phyloP scores from a whole-genome alignment of 2,113 vertebrate genomes.

The Quiscalus mexicanus region DNA sequence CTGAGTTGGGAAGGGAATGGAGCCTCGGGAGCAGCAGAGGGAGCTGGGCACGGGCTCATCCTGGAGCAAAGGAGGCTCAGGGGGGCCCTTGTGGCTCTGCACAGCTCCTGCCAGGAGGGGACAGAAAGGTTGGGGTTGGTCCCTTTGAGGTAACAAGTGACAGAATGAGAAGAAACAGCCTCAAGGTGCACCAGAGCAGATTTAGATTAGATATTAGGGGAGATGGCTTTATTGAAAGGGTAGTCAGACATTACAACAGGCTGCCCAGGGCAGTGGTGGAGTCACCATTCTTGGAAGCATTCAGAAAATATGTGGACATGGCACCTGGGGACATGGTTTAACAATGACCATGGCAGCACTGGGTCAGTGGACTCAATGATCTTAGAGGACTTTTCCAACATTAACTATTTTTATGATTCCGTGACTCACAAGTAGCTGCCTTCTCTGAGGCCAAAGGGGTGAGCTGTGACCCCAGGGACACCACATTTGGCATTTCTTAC shows the following conservation, averaged over 20 bases:
- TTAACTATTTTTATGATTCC: background rate
- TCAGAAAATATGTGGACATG: background rate
- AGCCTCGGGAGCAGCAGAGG: rapidly evolving
- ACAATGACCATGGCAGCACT: background rate
- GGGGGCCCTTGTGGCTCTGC: rapidly evolving
- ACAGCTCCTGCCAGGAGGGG: background rate
- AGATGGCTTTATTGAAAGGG: background rate
- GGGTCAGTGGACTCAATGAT: background rate
- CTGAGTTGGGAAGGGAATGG: background rate
- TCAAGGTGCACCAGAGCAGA: background rate
- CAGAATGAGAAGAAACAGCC: background rate
- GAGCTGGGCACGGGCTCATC: background rate
- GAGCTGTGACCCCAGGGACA: background rate
- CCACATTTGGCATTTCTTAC: background rate
- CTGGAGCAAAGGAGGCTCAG: background rate
- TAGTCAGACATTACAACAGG: background rate
- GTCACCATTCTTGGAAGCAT: background rate
- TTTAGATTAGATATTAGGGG: too few relatives aligned
- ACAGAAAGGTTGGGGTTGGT: rapidly evolving
- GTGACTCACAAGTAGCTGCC: background rate
- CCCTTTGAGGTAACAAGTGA: background rate
- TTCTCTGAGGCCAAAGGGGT: background rate
- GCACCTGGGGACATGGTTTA: background rate
- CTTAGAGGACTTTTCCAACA: background rate
- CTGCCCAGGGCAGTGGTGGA: background rate